Conservation (phyloP, 2,888 invertebrate genomes). For the Dynastes grantii region DNA sequence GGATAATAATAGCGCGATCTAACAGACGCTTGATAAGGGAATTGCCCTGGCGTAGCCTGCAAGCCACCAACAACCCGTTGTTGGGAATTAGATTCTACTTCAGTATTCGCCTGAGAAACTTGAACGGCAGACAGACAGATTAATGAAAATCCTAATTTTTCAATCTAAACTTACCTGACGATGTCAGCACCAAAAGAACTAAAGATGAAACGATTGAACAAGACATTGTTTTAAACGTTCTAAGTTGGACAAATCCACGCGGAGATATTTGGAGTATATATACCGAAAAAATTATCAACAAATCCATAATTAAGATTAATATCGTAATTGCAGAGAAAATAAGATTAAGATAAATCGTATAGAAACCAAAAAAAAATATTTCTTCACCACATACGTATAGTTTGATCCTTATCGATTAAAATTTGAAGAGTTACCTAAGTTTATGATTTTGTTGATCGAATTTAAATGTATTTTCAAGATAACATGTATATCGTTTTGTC, state of each 20-base stretch:
- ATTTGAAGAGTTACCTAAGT: too few species aligned
- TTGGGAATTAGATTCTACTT: background rate
- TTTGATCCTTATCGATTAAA: too few species aligned
- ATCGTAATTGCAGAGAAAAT: too few species aligned
- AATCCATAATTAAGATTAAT: too few species aligned
- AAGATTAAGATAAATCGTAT: too few species aligned
- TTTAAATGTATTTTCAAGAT: too few species aligned
- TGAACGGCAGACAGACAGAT: background rate
- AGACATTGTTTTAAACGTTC: background rate
- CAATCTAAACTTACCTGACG: background rate
- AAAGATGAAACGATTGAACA: background rate
- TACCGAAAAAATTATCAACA: background rate
- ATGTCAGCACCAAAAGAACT: background rate
- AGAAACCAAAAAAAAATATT: too few species aligned
- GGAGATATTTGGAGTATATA: background rate
- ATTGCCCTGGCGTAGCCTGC: conserved; percentile 1
- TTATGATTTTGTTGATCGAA: too few species aligned
- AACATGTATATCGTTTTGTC: too few species aligned
- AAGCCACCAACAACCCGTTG: background rate
- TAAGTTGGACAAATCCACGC: background rate
- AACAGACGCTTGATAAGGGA: conserved; percentile 16
- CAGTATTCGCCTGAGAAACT: background rate
- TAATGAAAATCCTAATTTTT: background rate
- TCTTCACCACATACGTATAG: too few species aligned
- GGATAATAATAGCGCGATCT: background rate